phyloP scores from a whole-genome alignment of 2,888 invertebrate species.

The Sinopyrophorus schimmeli region DNA sequence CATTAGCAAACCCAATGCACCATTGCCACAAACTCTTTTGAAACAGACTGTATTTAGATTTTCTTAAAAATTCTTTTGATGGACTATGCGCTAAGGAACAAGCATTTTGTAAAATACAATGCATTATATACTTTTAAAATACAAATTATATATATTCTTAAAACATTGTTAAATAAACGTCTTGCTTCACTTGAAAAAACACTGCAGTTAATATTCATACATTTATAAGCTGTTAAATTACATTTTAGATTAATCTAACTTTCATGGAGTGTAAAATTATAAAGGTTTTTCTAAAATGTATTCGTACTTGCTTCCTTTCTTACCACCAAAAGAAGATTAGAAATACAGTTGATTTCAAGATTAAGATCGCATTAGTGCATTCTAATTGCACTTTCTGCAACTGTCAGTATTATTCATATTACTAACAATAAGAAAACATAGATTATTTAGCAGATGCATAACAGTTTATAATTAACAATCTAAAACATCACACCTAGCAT shows the following conservation, averaged over 20 bases:
- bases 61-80: neutral
- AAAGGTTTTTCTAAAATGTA: too few species aligned
- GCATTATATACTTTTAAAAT: too few species aligned
- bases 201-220: too few species aligned
- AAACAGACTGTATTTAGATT: constrained; percentile 15
- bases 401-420: constrained; percentile 12
- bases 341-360: constrained; percentile 24
- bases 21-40: constrained; percentile 30
- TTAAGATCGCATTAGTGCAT: constrained; percentile 16
- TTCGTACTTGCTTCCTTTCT: neutral
- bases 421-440: constrained; percentile 11
- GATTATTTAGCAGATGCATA: constrained; percentile 15
- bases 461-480: constrained; percentile 17
- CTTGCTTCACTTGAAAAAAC: too few species aligned
- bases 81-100: too few species aligned
- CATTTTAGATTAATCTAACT: too few species aligned
- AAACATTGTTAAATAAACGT: too few species aligned
- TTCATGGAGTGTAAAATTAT: too few species aligned
- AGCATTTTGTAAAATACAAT: too few species aligned
- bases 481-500: constrained; percentile 29
- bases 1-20: constrained; percentile 50
- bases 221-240: too few species aligned
- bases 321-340: constrained; percentile 1
- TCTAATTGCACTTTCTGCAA: constrained; percentile 19
- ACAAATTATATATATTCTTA: too few species aligned